Base-by-base conservation (phyloP, 2,113 vertebrate species). In the Tonatia bakeri region DNA sequence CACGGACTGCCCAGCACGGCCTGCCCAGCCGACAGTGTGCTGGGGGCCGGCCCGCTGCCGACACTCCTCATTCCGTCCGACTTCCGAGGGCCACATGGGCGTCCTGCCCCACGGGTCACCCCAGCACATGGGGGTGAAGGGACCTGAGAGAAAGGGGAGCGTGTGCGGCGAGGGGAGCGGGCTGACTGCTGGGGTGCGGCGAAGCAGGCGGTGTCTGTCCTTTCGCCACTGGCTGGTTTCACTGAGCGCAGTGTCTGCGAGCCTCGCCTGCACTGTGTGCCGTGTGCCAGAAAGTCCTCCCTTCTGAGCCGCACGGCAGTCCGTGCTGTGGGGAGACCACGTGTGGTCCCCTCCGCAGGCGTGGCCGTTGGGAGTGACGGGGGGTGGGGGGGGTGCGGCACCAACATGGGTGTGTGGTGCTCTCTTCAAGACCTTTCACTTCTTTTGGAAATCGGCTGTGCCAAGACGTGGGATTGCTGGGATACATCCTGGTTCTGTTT, bases 121-220 rank as follows among this genome's bases (percentile, higher is more conserved):
- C 59, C 73, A 45, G 59, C 38, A 0, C 1, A 13, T 20, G 2
- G 3, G 7, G 54, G 38, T 52, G 31, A 45, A 26, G 36, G 64
- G 5, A 22, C 16, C 1, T 20, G 79, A 36, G 31, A 73, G 36
- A 54, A 31, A 3, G 2, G 4, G 36, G 61, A 45, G 64, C 36
- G 0, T 12, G 10, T 10, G 31, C 11, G 65, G 3, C 12, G 65
- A 43, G 38, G 22, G 13, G 1, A 2, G 8, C 1, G 26, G 45
- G 61, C 20, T 5, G 38, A 19, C 24, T 1, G 40, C 9, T 13
- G 3, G 64, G 50, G 16, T 12, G 1, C 26, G 45, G 43, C 28
- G 45, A 56, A 28, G 65, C 33, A 26, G 15, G 4, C 22, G 4
- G 11, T 33, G 4, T 36, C 22, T 65, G 31, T 45, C 36, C 19